A percentile compares a stretch with the other conserved stretches of the same genome.
These are phyloP conservation scores for Erebia ligea DNA, from an alignment of 2,888 invertebrate species.

Conservation along the genomic window DNA sequence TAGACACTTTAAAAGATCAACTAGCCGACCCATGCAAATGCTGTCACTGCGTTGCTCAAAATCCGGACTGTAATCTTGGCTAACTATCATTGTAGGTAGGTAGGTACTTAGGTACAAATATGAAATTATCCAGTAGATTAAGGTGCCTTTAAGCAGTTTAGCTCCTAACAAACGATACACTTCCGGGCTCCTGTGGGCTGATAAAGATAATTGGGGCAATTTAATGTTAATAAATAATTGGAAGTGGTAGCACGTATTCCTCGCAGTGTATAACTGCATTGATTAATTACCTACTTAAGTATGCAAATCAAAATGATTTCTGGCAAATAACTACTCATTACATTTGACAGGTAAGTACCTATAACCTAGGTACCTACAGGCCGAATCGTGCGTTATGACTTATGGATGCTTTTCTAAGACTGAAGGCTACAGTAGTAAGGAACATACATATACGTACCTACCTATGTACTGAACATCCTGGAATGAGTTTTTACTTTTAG, in stretches of 20 bases:
- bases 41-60: constrained; percentile 2
- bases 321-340: background rate
- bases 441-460: too few species aligned
- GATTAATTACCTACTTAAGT: constrained; percentile 59
- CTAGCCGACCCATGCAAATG: too few species aligned
- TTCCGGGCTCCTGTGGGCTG: constrained; percentile 51
- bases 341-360: background rate
- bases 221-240: constrained; percentile 62
- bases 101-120: background rate
- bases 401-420: background rate
- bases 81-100: too few species aligned
- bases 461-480: too few species aligned
- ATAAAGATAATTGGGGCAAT: constrained; percentile 55
- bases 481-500: too few species aligned
- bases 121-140: background rate
- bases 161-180: constrained; percentile 47
- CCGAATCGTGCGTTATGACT: background rate
- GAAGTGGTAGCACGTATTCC: constrained; percentile 53
- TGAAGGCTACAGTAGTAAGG: background rate
- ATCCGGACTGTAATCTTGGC: too few species aligned
- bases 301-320: constrained; percentile 58
- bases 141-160: background rate
- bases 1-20: too few species aligned
- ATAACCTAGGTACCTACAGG: background rate
- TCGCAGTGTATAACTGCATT: constrained; percentile 54